A percentile compares a stretch with the other conserved stretches of the same genome.
Conservation (phyloP, 2,888 invertebrate genomes). For the Drosophila dives region DNA sequence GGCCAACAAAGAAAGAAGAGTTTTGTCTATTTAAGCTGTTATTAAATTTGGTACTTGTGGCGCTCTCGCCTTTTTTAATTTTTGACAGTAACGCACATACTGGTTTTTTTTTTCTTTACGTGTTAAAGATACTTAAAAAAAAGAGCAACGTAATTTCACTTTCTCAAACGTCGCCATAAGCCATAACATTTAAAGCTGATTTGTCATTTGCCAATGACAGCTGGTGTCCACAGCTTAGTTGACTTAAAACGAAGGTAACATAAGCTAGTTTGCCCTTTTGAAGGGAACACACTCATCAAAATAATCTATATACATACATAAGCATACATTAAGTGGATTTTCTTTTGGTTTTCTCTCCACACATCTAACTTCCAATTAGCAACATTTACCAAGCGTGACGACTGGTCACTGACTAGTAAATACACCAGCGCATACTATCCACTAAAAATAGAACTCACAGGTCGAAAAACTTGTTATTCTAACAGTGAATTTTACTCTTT, state of each 20-base stretch:
- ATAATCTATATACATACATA: constrained; percentile 9
- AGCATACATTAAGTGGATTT: constrained; percentile 45
- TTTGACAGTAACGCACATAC: constrained; percentile 3
- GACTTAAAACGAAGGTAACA: not conserved
- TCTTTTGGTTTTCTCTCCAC: constrained; percentile 36
- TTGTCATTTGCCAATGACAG: constrained; percentile 41
- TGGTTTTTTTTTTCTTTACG: not conserved
- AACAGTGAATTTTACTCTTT: constrained; percentile 57
- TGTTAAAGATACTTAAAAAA: constrained; percentile 20
- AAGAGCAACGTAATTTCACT: constrained; percentile 46
- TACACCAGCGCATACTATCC: constrained; percentile 31
- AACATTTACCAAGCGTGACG: constrained; percentile 61
- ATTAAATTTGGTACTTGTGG: not conserved
- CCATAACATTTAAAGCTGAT: constrained; percentile 46
- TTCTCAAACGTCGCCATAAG: constrained; percentile 33
- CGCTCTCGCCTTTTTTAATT: not conserved
- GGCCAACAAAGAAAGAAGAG: not conserved
- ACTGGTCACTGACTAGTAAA: constrained; percentile 58
- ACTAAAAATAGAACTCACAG: constrained; percentile 62
- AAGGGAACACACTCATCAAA: constrained; percentile 16
- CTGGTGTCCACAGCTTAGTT: constrained; percentile 25
- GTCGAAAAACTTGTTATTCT: constrained; percentile 68
- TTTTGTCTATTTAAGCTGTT: constrained; percentile 4
- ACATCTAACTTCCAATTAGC: constrained; percentile 66
- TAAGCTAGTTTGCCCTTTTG: not conserved